Conservation (phyloP, 2,888 invertebrate genomes). For the Alitta virens region DNA sequence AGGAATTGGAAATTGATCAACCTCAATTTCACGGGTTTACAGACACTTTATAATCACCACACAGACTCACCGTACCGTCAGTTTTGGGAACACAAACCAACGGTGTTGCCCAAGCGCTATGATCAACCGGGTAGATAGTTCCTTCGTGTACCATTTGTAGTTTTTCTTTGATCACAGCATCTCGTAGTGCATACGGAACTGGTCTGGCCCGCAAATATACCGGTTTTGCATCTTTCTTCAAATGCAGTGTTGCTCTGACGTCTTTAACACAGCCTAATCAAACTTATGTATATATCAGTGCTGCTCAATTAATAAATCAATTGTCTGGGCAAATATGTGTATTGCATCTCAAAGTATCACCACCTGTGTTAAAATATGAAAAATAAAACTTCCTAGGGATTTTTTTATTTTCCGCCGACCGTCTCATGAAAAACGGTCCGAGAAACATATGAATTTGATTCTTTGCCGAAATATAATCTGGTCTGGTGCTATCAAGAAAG, state of each 20-base stretch:
- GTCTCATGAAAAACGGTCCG: too few relatives aligned
- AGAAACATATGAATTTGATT: too few relatives aligned
- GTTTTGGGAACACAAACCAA: constrained; percentile 17
- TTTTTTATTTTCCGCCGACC: too few relatives aligned
- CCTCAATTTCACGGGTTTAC: constrained; percentile 22
- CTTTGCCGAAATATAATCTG: too few relatives aligned
- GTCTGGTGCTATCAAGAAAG: too few relatives aligned
- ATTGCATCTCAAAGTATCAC: too few relatives aligned
- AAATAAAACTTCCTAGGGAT: too few relatives aligned
- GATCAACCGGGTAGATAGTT: constrained; percentile 20
- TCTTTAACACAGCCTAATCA: too few relatives aligned
- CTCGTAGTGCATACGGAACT: constrained; percentile 25
- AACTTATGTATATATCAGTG: too few relatives aligned
- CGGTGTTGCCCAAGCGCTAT: constrained; percentile 31
- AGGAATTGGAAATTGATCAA: background rate
- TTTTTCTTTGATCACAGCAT: constrained; percentile 27
- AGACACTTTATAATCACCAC: constrained; percentile 18
- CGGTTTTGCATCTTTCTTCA: constrained; percentile 25
- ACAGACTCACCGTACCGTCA: constrained; percentile 22
- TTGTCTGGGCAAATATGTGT: too few relatives aligned
- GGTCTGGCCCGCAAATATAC: constrained; percentile 25
- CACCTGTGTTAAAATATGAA: too few relatives aligned
- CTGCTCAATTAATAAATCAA: too few relatives aligned
- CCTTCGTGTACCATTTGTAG: constrained; percentile 22
- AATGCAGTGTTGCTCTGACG: constrained; percentile 18